Evolutionary conservation across 1,140 invertebrate genomes (phyloP), one percentile per base, ranked within the genome.

Genomic region (Physella acuta): DNA sequence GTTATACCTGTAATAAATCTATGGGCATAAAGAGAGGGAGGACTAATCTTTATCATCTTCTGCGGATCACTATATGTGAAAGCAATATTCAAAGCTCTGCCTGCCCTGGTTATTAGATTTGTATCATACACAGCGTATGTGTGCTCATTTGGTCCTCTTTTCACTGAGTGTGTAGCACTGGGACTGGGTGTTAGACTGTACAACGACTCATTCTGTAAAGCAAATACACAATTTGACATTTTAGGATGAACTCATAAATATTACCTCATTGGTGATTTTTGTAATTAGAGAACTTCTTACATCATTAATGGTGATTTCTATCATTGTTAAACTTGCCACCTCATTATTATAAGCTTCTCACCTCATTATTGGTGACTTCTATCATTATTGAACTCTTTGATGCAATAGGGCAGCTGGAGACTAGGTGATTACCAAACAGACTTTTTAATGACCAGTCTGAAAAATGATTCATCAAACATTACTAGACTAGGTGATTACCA

Each of bases 371-470:
- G 24, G 90, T 90, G n/a, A 90, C 84, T 84, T 97, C 94, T 5
- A 97, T 88, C 87, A 92, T 95, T 53, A 97, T 88, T 68, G 89
- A 90, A 78, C 92, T 95, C 24, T 85, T 87, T 26, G 86, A 86
- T 34, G 94, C 91, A 39, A 97, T 84, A 49, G 92, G 91, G 84
- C 95, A 97, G 52, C 89, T 87, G 53, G 90, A 89, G 69, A 88
- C 88, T 4, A 97, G 81, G 33, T 92, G 91, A 78, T 91, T 90
- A 0, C 93, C 93, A 87, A 97, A 97, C 24, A 97, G 85, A 76
- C 90, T 92, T 68, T 90, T 88, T 65, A 97, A 86, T 1, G 93
- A 94, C 92, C 94, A 97, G 84, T 95, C 83, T 87, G 62, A 55
- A 73, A 73, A 70, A 53, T 58, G 70, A 69, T 36, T 37, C 39